phyloP scores from a whole-genome alignment of 2,888 invertebrate genomes.

The Calliopum simillimum region DNA sequence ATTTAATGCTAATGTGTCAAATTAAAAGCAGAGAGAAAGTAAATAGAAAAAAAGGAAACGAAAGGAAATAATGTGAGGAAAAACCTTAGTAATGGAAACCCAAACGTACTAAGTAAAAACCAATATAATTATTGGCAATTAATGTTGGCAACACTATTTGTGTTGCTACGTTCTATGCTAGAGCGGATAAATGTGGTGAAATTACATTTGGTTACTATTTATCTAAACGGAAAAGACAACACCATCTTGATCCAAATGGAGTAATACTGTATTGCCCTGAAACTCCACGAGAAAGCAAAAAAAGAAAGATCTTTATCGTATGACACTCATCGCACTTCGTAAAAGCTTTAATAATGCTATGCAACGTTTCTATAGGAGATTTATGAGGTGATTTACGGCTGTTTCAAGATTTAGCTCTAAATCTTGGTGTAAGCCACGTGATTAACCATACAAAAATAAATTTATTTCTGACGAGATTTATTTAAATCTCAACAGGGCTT shows the following conservation, averaged over 20 bases:
- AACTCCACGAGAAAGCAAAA: too few relatives aligned
- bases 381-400: too few relatives aligned
- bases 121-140: constrained; percentile 66
- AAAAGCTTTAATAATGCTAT: too few relatives aligned
- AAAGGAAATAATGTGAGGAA: constrained; percentile 42
- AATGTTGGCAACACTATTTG: constrained; percentile 44
- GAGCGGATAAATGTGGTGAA: neutral
- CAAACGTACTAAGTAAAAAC: constrained; percentile 49
- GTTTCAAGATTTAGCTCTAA: too few relatives aligned
- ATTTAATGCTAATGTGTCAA: constrained; percentile 36
- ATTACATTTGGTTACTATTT: too few relatives aligned
- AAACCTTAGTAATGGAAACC: constrained; percentile 40
- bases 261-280: constrained; percentile 8
- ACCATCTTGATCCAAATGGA: neutral
- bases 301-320: too few relatives aligned
- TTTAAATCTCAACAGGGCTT: too few relatives aligned
- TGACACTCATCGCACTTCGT: too few relatives aligned
- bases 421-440: too few relatives aligned
- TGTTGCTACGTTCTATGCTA: neutral
- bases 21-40: constrained; percentile 23
- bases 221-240: neutral
- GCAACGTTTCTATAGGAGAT: too few relatives aligned
- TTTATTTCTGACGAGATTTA: too few relatives aligned
- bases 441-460: too few relatives aligned
- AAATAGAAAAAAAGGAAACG: constrained; percentile 11